Evolutionary conservation across 1,140 invertebrate species (phyloP).

Genomic region (Aphis craccivora): DNA sequence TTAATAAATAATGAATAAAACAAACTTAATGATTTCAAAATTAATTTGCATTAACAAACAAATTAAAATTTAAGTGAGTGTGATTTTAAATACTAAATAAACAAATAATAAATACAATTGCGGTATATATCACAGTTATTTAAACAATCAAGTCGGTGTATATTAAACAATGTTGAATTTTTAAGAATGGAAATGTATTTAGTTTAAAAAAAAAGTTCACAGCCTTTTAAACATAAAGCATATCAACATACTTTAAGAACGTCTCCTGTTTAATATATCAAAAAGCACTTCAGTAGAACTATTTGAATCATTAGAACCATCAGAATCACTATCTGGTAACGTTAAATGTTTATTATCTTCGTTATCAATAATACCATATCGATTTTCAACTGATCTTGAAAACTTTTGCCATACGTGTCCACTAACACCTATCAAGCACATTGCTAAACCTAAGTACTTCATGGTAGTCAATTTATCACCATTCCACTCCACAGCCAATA

Average conservation of each 20-base stretch:
- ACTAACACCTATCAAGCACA: conserved; percentile 89
- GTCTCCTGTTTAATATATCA: conserved; percentile 41
- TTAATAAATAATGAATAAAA: too few relatives aligned
- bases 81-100: conserved; percentile 36
- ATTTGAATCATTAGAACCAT: conserved; percentile 4
- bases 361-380: conserved; percentile 37
- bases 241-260: conserved; percentile 3
- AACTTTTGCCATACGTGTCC: conserved; percentile 84
- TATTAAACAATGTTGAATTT: background rate
- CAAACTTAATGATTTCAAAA: background rate
- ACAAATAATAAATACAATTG: conserved; percentile 22
- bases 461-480: conserved; percentile 83
- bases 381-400: conserved; percentile 48
- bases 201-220: conserved; percentile 28
- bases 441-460: conserved; percentile 84
- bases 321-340: conserved; percentile 17
- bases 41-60: background rate
- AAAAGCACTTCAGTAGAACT: conserved; percentile 47
- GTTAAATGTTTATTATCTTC: conserved; percentile 52
- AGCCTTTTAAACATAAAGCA: conserved; percentile 38
- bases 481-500: conserved; percentile 83
- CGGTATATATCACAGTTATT: conserved; percentile 27
- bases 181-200: background rate
- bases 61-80: conserved; percentile 18
- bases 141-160: background rate